A percentile compares a stretch with the other conserved stretches of the same genome.
Evolutionary conservation across 2,888 invertebrate genomes (phyloP).

Genomic region (Rhaphigaster nebulosa): DNA sequence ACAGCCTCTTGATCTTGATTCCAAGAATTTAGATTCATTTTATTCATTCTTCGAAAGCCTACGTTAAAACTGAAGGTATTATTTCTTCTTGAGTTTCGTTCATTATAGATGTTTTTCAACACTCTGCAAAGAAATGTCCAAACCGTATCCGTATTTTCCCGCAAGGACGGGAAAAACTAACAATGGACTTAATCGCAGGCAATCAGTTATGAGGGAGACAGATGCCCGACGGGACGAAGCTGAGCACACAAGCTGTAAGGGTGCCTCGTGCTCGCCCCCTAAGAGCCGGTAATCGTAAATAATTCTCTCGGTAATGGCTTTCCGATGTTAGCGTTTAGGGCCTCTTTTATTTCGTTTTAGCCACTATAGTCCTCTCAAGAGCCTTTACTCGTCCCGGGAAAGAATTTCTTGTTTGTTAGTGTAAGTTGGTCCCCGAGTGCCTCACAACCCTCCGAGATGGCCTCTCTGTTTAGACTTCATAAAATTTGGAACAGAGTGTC

Average conservation of each 20-base stretch:
- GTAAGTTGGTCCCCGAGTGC: slow-evolving; percentile 25
- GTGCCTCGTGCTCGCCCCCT: background rate
- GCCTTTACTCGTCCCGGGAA: slow-evolving; percentile 41
- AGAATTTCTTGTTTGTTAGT: slow-evolving; percentile 38
- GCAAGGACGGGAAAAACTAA: background rate
- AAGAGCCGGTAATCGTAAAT: slow-evolving; percentile 57
- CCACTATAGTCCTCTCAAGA: slow-evolving; percentile 44
- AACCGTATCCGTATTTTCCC: background rate
- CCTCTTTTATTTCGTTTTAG: slow-evolving; percentile 49
- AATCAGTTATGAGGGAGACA: slow-evolving; percentile 44
- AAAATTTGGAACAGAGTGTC: background rate
- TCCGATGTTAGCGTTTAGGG: slow-evolving; percentile 51
- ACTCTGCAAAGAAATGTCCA: background rate
- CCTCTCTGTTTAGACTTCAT: background rate
- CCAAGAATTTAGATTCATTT: too few species aligned
- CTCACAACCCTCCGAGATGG: background rate
- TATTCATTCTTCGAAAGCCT: too few species aligned
- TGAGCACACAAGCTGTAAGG: slow-evolving; percentile 36
- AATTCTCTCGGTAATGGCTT: slow-evolving; percentile 53
- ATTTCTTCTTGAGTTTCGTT: background rate
- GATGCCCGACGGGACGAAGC: slow-evolving; percentile 18
- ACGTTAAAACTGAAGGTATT: too few species aligned
- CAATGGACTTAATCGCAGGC: background rate
- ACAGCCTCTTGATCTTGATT: too few species aligned
- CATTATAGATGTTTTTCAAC: background rate